Conservation (phyloP, 2,797 vertebrate genomes). For the Tamandua tetradactyla region DNA sequence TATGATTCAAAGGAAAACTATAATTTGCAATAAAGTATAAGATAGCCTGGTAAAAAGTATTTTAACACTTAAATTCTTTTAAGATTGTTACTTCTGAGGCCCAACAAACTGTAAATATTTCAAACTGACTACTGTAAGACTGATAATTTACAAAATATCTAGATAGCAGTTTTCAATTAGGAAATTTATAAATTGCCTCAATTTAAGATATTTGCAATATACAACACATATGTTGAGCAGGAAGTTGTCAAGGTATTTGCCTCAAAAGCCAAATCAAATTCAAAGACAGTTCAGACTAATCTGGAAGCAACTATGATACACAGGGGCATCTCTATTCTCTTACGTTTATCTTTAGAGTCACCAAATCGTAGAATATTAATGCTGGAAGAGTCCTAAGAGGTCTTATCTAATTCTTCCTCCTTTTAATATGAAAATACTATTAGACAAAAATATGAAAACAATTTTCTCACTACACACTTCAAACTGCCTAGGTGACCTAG, state of each 20-base stretch:
- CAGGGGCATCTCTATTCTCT: neutral
- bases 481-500: neutral
- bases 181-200: neutral
- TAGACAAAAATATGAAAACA: neutral
- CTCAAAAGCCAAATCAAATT: slow-evolving; percentile 60
- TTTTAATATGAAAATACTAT: neutral
- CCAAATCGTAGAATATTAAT: neutral
- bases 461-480: neutral
- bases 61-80: neutral
- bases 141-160: neutral
- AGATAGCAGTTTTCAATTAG: neutral
- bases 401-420: neutral
- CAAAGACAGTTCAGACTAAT: neutral
- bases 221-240: neutral
- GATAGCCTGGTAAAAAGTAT: neutral
- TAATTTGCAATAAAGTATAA: neutral
- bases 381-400: neutral
- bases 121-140: neutral
- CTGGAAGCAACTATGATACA: neutral
- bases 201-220: neutral
- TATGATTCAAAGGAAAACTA: neutral
- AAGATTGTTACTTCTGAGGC: neutral
- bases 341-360: neutral
- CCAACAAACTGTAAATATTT: neutral
- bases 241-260: neutral